Evolutionary conservation across 2,113 vertebrate genomes (phyloP).

Genomic region (Natator depressus): DNA sequence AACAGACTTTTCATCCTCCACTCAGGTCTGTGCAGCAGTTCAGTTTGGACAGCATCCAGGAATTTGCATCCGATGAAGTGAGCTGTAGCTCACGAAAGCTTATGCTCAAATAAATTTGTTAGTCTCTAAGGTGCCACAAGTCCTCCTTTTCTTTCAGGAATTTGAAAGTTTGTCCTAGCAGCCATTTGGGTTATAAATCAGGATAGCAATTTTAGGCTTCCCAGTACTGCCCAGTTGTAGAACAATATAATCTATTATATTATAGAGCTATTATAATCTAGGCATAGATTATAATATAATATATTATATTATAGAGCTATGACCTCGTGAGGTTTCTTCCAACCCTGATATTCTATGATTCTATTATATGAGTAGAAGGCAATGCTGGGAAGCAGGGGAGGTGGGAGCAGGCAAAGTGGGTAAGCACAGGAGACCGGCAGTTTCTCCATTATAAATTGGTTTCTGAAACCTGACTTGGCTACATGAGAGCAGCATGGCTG

Average conservation of each 20-base stretch:
- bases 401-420: not conserved
- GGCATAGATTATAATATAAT: too few relatives aligned
- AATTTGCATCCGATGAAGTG: not conserved
- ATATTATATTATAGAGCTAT: too few relatives aligned
- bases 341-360: too few relatives aligned
- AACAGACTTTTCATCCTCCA: not conserved
- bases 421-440: not conserved
- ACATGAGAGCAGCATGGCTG: not conserved
- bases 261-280: too few relatives aligned
- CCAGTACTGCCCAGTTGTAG: not conserved
- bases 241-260: conserved; percentile 19
- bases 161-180: not conserved
- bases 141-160: not conserved
- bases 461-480: not conserved
- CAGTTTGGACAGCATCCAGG: not conserved
- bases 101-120: too few relatives aligned
- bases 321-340: too few relatives aligned
- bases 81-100: too few relatives aligned
- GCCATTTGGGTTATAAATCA: not conserved
- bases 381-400: accelerated
- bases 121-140: too few relatives aligned
- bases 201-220: not conserved
- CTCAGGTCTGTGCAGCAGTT: not conserved
- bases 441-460: not conserved
- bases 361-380: not conserved